phyloP scores from a whole-genome alignment of 30 jellyfish, hydroid and myxozoan genomes.

The Pseudorhiza aurosa region DNA sequence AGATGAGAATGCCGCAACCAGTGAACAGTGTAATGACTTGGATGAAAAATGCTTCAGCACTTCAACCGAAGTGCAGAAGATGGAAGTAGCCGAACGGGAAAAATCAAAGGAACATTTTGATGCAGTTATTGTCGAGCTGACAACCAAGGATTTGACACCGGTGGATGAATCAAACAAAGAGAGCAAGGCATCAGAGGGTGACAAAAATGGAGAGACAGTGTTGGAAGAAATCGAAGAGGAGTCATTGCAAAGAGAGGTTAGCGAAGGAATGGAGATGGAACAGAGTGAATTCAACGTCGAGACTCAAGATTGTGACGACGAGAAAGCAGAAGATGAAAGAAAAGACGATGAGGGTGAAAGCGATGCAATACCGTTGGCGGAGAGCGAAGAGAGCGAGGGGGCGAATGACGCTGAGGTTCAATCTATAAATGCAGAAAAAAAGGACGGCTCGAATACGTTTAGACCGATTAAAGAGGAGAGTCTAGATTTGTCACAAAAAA shows the following conservation, averaged over 20 bases:
- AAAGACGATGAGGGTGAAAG: neutral
- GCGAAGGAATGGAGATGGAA: neutral
- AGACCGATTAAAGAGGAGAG: constrained; percentile 32
- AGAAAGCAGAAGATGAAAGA: neutral
- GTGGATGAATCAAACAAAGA: neutral
- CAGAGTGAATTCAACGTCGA: neutral
- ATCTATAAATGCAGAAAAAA: constrained; percentile 2
- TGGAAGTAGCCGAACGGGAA: constrained; percentile 41
- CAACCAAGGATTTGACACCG: neutral
- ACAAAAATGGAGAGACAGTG: neutral
- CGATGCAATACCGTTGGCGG: neutral
- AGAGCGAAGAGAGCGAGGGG: neutral
- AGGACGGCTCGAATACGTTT: neutral
- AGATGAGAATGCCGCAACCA: neutral
- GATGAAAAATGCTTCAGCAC: constrained; percentile 8
- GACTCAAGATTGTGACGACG: neutral
- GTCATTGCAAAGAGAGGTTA: neutral
- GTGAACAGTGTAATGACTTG: neutral
- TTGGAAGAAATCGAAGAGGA: neutral
- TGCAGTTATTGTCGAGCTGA: constrained; percentile 54
- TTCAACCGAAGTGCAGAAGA: constrained; percentile 5
- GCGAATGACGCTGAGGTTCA: constrained; percentile 8
- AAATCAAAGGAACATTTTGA: constrained; percentile 57
- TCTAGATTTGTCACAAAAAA: constrained; percentile 53
- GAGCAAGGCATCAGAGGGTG: neutral